A percentile compares a stretch with the other conserved stretches of the same genome.
Conservation (phyloP, 2,113 vertebrate genomes). For the Malurus melanocephalus region DNA sequence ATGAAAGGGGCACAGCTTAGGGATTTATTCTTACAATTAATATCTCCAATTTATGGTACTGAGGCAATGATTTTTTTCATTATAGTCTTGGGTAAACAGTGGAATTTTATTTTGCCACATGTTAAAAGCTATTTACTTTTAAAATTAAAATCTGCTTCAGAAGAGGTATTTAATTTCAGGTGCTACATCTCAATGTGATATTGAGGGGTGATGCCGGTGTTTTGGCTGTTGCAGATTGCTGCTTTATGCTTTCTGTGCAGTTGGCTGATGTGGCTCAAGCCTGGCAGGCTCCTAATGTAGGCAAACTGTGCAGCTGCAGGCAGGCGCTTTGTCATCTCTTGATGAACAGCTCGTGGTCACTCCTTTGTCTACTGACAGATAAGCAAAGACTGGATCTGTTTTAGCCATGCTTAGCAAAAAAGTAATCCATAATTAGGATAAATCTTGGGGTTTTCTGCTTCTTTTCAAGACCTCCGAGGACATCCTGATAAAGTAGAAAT, state of each 20-base stretch:
- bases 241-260: background rate
- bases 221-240: background rate
- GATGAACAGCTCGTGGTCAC: background rate
- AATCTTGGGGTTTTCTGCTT: background rate
- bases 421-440: background rate
- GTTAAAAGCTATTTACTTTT: background rate
- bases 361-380: background rate
- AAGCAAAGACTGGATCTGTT: background rate
- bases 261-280: background rate
- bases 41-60: rapidly evolving
- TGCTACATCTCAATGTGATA: background rate
- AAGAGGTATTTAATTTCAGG: background rate
- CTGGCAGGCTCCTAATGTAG: background rate
- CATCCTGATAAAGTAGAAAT: background rate
- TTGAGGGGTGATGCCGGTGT: rapidly evolving
- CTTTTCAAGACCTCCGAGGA: background rate
- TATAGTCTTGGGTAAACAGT: background rate
- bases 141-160: background rate
- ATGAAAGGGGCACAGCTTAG: background rate
- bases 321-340: background rate
- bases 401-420: background rate
- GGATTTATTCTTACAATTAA: background rate
- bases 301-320: background rate
- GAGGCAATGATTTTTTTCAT: background rate
- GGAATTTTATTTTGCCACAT: background rate